phyloP scores from a whole-genome alignment of 2,113 vertebrate genomes.

The Mustelus asterias region DNA sequence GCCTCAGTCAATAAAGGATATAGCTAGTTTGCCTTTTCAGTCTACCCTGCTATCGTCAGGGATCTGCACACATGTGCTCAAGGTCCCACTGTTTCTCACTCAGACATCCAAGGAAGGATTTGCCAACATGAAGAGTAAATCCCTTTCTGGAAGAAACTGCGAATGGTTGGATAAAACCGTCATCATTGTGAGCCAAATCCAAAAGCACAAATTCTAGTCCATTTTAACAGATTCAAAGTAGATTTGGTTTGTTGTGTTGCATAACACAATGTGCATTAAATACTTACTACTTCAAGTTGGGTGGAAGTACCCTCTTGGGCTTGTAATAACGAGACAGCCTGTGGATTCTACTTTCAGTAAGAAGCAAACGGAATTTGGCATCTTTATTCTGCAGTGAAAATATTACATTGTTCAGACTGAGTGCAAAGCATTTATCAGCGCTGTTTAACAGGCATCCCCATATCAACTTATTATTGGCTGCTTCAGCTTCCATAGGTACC shows the following conservation, averaged over 20 bases:
- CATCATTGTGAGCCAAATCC: constrained; percentile 15
- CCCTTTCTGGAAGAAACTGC: constrained; percentile 7
- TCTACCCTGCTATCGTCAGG: too few species aligned
- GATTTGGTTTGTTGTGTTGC: neutral
- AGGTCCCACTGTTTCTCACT: too few species aligned
- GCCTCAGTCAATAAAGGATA: too few species aligned
- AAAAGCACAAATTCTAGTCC: neutral
- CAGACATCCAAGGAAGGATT: constrained; percentile 36
- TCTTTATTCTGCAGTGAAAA: constrained; percentile 78
- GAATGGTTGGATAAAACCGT: neutral
- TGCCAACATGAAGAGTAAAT: constrained; percentile 26
- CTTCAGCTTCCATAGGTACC: neutral
- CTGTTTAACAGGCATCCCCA: neutral
- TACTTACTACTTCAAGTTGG: constrained; percentile 98
- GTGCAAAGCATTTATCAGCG: neutral
- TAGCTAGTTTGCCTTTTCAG: too few species aligned
- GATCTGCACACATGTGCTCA: too few species aligned
- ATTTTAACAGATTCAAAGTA: neutral
- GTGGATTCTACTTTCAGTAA: constrained; percentile 94
- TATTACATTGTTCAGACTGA: neutral
- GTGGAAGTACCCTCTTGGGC: constrained; percentile 92
- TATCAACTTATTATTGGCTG: neutral
- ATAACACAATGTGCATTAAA: neutral
- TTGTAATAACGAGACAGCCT: constrained; percentile 95
- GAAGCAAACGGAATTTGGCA: constrained; percentile 96